Base-by-base conservation (phyloP, 2,888 invertebrate genomes). In the Cataglyphis altisquamis region DNA sequence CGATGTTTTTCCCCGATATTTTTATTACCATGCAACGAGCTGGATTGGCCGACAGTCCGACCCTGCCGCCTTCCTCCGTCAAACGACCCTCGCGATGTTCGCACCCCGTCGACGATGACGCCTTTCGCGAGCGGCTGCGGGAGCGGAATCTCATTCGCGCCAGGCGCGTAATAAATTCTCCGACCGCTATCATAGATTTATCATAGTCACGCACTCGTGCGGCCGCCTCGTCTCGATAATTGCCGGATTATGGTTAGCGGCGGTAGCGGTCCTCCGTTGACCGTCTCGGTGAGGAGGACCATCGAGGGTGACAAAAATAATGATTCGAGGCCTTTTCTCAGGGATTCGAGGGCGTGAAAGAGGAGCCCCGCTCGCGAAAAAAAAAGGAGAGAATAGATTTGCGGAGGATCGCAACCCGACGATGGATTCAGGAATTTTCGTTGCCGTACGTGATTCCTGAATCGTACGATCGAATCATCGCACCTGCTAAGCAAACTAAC, bases 171-270 rank as follows among this genome's bases (percentile, higher is more conserved):
- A 93, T 93, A 92, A 92, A 93, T 93, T 91, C 90, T 86, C 78
- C 83, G 87, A 84, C 78, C 55, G 84, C 87, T 87, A 88, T 89
- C 91, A 80, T 91, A 92, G 91, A 94, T 94, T 94, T 93, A 94
- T 94, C 94, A 93, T 91, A 92, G 93, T 94, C 93, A 92, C 92
- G 92, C 92, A 91, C 90, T 92, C 88, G 86, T 88, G 87, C 87
- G 87, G 84, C 86, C 89, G 86, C 77, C 25, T 77, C 39, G 86
- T 83, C 87, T 86, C 88, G 85, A 91, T 93, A 93, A 94, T 93
- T 92, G 92, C 85, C 87, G 90, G 84, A 91, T 92, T 91, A 90
- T 90, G 90, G 87, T 39, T 39, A 70, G 60, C 18, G 57, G 18
- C 75, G 87, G 32, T 39, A 70, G 60, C 18, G 57, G 18, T 78